These are phyloP conservation scores for Melipona bicolor DNA, from an alignment of 2,888 invertebrate genomes.

Conservation along the genomic window DNA sequence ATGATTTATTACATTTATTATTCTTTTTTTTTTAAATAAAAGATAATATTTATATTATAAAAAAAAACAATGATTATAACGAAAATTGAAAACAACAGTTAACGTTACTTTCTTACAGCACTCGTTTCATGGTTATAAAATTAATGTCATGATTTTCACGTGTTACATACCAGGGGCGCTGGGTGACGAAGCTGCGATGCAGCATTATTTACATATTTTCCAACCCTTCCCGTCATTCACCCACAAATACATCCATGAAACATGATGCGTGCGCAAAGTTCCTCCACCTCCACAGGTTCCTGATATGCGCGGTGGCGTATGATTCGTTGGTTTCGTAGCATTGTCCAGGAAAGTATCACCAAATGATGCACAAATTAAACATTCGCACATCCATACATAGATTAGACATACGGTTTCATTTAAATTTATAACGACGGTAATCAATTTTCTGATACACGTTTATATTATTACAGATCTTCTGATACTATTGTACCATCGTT, in stretches of 20 bases:
- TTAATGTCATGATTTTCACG: slow-evolving; percentile 13
- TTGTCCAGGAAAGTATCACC: slow-evolving; percentile 53
- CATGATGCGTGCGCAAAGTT: slow-evolving; percentile 71
- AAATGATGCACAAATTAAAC: neutral
- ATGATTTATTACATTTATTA: neutral
- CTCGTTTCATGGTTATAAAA: neutral
- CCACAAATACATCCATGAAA: slow-evolving; percentile 58
- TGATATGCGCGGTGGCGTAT: slow-evolving; percentile 69
- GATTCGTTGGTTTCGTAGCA: slow-evolving; percentile 70
- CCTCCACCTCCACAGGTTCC: slow-evolving; percentile 67
- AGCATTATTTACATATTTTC: slow-evolving; percentile 69
- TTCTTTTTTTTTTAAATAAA: neutral
- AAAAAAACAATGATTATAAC: slow-evolving; percentile 1
- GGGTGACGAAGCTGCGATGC: slow-evolving; percentile 29
- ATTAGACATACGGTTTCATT: neutral
- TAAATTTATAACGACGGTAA: neutral
- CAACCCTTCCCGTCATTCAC: slow-evolving; percentile 65
- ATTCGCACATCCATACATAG: neutral
- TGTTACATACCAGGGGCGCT: slow-evolving; percentile 25
- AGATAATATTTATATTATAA: slow-evolving; percentile 28
- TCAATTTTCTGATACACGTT: neutral
- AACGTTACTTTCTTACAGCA: neutral
- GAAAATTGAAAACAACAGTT: neutral
- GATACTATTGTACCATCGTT: neutral
- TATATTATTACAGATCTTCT: neutral